These are phyloP conservation scores for Tinamus major DNA, from an alignment of 2,797 vertebrate genomes.

Conservation along the genomic window DNA sequence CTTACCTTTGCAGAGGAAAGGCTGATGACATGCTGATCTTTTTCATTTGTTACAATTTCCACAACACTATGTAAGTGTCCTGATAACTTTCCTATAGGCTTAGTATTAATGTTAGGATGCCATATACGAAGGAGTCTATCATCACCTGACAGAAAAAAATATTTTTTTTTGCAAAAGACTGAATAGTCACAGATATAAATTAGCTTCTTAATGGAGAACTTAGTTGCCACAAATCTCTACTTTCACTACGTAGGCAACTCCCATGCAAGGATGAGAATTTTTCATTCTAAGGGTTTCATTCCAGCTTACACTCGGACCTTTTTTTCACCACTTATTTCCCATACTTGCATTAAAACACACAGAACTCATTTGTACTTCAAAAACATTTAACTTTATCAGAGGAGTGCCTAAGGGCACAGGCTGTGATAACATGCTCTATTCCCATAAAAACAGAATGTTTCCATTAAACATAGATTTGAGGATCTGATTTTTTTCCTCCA, in stretches of 20 bases:
- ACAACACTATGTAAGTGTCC: conserved; percentile 76
- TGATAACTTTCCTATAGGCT: conserved; percentile 74
- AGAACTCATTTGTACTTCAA: background rate
- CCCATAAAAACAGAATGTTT: background rate
- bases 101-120: conserved; percentile 76
- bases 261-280: background rate
- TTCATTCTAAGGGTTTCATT: background rate
- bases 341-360: background rate
- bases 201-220: background rate
- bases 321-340: background rate
- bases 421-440: background rate
- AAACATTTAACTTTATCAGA: background rate
- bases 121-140: conserved; percentile 80
- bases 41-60: conserved; percentile 79
- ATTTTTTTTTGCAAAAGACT: background rate
- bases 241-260: background rate
- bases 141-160: conserved; percentile 62
- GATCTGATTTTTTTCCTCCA: background rate
- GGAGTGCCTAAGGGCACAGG: background rate
- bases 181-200: background rate
- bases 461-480: background rate
- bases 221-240: background rate
- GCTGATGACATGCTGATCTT: conserved; percentile 80
- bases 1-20: conserved; percentile 80
- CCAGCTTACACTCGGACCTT: background rate